Evolutionary conservation across 2,888 invertebrate species (phyloP), one percentile per base, ranked within the genome.

Genomic region (Microctonus hyperodae): DNA sequence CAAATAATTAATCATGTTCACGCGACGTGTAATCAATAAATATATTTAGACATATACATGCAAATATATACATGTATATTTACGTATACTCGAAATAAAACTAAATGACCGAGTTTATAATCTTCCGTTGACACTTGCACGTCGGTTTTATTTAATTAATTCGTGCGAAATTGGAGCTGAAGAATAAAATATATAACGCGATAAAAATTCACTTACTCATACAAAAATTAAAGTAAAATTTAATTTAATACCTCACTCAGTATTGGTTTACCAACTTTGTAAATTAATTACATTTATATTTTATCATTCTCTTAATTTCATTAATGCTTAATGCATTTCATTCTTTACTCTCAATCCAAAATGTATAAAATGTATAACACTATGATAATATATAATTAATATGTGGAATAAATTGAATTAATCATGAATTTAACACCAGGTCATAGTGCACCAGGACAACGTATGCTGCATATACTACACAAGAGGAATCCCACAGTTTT

Each of bases 401-500:
- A 9, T 16, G 16, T 7, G 44, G n/a, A 44, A 31, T 61, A 66
- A 62, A 57, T 48, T 62, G 66, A 66, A 66, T 66, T 66, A 44
- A 60, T 60, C 53, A 53, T 65, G 35, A 57, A 66, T 66, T 48
- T 44, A 44, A 50, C 28, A 61, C 16, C 20, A 33, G 66, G 66
- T 66, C 66, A 61, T 31, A 66, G 66, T 61, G 66, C 61, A 66
- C 56, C 48, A 22, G 66, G 61, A 44, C 66, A 62, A 16, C 53
- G 22, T 53, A 28, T 53, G 53, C 25, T 53, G 53, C 25, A 25
- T 22, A 53, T n/a, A 48, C 50, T 9, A 48, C n/a, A 40, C n/a
- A 40, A 28, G 33, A 51, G 53, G 31, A 57, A 61, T 61, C 40
- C 28, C 56, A 57, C 56, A 60, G 40, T 35, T 62, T 66, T 62